Evolutionary conservation across 2,888 invertebrate genomes (phyloP), one percentile per base, ranked within the genome.

Genomic region (Eudiplozoon nipponicum): DNA sequence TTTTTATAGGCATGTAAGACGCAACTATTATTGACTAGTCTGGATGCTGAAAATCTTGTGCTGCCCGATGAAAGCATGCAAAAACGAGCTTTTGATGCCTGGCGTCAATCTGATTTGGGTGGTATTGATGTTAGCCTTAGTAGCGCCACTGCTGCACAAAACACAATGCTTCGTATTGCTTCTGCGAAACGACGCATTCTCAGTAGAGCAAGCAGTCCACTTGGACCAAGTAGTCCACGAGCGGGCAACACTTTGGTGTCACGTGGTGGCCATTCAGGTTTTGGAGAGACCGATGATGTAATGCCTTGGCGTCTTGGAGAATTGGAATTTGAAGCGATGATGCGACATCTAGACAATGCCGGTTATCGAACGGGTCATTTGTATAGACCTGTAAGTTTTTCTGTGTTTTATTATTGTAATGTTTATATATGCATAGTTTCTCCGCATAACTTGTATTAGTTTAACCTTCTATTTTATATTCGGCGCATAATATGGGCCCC

Each of bases 301-400:
- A 7, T n/a, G 13, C 31, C 31, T 47, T 84, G 80, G 78, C 70
- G 75, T 54, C 71, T 75, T 23, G 80, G 80, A 26, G 78, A 81
- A 47, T 70, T 80, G 47, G 81, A 86, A 61, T 90, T 80, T 58
- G 90, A 90, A 56, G 81, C 78, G 1, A 67, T 81, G 39, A 86
- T 90, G 84, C 65, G 90, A 35, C 77, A 77, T 72, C 61, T 90
- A 48, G 86, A 90, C 61, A 84, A 84, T 63, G 77, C 80, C 70
- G 90, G 90, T 43, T 90, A 77, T 65, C 72, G 77, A 52, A 90
- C 90, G 43, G 90, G 90, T 1, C 84, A 94, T 60, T 71, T 81
- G 50, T 90, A 86, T 61, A 68, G 31, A 4, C 31, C n/a, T n/a
- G n/a, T n/a, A n/a, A n/a, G n/a, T n/a, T n/a, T n/a, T n/a, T n/a